Base-by-base conservation (phyloP, 2,888 invertebrate species). In the Melinaea menophilus region DNA sequence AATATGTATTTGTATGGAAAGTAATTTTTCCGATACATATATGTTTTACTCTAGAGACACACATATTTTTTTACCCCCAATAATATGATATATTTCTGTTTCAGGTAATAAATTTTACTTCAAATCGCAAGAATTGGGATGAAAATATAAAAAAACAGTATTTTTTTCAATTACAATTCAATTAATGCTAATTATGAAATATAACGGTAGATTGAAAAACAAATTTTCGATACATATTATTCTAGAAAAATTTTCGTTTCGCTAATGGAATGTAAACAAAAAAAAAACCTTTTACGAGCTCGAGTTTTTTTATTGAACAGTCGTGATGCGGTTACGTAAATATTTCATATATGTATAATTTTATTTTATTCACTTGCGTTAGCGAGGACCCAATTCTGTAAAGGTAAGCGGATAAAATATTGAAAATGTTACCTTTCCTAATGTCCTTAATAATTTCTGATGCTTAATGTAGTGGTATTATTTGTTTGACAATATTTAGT, bases 151-250 rank as follows among this genome's bases (percentile, higher is more conserved):
- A 57, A 33, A 22, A 22, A 33, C n/a, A n/a, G 9, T n/a, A 48
- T 48, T 45, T 57, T n/a, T 74, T 71, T 67, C 73, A 78, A 75
- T 77, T 76, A 75, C 74, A 75, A 73, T 72, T 72, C 75, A 77
- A 77, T 78, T 76, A 70, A 73, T 55, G 69, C 63, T 76, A 71
- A 75, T 77, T 73, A 70, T 71, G 70, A 71, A 73, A 72, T 69
- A 73, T 66, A 69, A 61, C 69, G 59, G 34, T 34, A 56, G 59
- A 56, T 61, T 55, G 48, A 56, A 58, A 59, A 59, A 65, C 65
- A 61, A 62, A 59, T 22, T 37, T 63, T 63, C 55, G 54, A 47
- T 47, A 57, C 41, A 59, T 60, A 59, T 46, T 51, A 5, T 31
- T 51, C 31, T 31, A 62, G 48, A 61, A 55, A 60, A 22, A 51